Conservation (phyloP, 37 sponge, comb jelly and placozoan species). For the Theonella swinhoei region DNA sequence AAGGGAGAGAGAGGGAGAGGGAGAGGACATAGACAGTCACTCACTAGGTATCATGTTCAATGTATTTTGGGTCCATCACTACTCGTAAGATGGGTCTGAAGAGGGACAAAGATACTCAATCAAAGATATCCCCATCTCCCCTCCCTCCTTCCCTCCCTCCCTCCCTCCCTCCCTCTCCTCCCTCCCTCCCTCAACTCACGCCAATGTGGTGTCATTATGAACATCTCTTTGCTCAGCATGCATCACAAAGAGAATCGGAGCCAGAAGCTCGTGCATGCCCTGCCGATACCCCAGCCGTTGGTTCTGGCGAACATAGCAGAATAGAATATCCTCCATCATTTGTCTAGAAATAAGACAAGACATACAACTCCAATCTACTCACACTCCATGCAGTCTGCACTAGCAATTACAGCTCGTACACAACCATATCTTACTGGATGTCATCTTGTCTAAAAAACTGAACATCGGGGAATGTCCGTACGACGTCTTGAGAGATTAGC, state of each 20-base stretch:
- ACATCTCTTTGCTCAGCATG: conserved; percentile 65
- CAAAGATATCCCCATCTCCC: conserved; percentile 7
- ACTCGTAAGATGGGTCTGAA: conserved; percentile 64
- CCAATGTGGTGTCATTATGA: conserved; percentile 27
- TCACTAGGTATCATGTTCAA: conserved; percentile 92
- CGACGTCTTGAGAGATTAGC: conserved; percentile 83
- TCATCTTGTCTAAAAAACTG: conserved; percentile 73
- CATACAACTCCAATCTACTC: neutral
- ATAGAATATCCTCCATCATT: conserved; percentile 83
- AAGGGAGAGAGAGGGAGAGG: neutral
- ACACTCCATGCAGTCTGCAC: neutral
- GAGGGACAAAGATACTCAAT: neutral
- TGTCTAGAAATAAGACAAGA: conserved; percentile 41
- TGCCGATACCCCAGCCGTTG: conserved; percentile 85
- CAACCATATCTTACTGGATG: conserved; percentile 44
- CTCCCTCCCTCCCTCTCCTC: neutral
- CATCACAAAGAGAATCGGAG: conserved; percentile 90
- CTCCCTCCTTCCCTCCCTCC: neutral
- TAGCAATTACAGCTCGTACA: neutral
- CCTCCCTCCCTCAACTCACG: conserved; percentile 35
- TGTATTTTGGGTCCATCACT: conserved; percentile 77
- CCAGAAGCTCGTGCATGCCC: conserved; percentile 98
- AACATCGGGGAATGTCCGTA: conserved; percentile 87
- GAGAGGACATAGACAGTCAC: conserved; percentile 9
- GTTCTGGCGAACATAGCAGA: conserved; percentile 87